Evolutionary conservation across 2,888 invertebrate species (phyloP), one percentile per base, ranked within the genome.

Genomic region (Lymantria monacha): DNA sequence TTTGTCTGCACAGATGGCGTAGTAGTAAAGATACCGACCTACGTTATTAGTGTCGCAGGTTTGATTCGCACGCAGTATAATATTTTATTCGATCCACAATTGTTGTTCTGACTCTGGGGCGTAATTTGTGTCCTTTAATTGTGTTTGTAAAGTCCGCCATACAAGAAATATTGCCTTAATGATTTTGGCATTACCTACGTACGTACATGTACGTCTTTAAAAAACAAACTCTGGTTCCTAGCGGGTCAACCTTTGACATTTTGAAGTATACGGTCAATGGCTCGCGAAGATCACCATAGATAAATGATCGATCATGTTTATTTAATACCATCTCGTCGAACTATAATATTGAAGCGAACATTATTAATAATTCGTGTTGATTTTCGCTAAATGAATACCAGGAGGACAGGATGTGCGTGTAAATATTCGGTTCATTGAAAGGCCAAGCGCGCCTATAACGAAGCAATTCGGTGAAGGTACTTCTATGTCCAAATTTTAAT

Each of bases 371-470:
- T 56, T 49, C 61, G 59, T 55, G 63, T 72, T 67, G 69, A 72
- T 79, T 77, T 83, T 83, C 69, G 76, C 75, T 72, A 71, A 69
- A 76, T 74, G 72, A 72, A 70, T 74, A 71, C 60, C 48, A 41
- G 69, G 74, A 69, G 71, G 67, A 74, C 87, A 87, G 88, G 87
- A 88, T 84, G 86, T 76, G 76, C 88, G 87, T 87, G 89, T 77
- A 75, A 78, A 81, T 76, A 89, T 90, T 86, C 76, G 78, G 72
- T 76, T 76, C 73, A 78, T 76, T 77, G 76, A 76, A 74, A 73
- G 66, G 72, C 72, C 72, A 64, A 53, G 65, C 54, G 56, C 61
- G 66, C 69, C 58, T 46, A 53, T 59, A 63, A 61, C 63, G 57
- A 59, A 61, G 66, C 69, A 66, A 65, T 74, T 74, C 75, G 70